phyloP scores from a whole-genome alignment of 2,113 vertebrate genomes.

The Crotalus tigris region DNA sequence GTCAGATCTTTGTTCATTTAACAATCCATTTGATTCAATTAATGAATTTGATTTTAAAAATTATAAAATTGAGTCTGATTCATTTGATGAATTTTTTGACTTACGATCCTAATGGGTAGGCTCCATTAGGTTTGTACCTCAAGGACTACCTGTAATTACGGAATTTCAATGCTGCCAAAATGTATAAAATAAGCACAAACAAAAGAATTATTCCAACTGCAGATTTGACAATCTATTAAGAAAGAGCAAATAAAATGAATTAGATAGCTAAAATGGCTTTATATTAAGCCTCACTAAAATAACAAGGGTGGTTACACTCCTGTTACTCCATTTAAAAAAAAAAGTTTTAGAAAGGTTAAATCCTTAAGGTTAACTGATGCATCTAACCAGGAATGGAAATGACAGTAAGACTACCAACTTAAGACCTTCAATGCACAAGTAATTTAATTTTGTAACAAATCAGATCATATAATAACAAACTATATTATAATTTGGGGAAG shows the following conservation, averaged over 20 bases:
- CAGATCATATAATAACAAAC: neutral
- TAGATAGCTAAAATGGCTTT: neutral
- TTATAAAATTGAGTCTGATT: too few species aligned
- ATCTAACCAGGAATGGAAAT: neutral
- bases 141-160: neutral
- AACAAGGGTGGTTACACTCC: neutral
- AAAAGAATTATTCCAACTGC: neutral
- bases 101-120: too few species aligned
- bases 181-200: neutral
- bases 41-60: too few species aligned
- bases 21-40: too few species aligned
- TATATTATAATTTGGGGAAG: neutral
- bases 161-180: neutral
- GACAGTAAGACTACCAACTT: neutral
- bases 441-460: neutral
- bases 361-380: neutral
- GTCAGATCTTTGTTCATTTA: too few species aligned
- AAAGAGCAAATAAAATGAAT: conserved; percentile 12
- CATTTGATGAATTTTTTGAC: too few species aligned
- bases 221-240: neutral
- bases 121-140: too few species aligned
- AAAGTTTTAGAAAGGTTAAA: neutral
- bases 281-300: conserved; percentile 6
- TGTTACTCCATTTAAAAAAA: neutral
- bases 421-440: neutral